These are phyloP conservation scores for Altica lythri DNA, from an alignment of 2,888 invertebrate species.

Conservation along the genomic window DNA sequence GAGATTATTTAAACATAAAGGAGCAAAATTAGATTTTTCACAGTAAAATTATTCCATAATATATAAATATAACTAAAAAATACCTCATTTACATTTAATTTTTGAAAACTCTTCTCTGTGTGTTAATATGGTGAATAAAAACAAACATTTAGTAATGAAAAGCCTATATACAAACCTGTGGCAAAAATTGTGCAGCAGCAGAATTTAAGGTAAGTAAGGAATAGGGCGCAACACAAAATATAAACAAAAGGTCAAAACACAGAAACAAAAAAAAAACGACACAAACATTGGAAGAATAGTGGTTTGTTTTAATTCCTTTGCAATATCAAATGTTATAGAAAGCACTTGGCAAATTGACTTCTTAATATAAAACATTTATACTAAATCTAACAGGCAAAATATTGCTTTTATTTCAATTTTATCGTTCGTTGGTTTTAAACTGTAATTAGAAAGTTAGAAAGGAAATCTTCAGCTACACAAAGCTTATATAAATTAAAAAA, in stretches of 20 bases:
- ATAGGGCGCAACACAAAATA: slow-evolving; percentile 8
- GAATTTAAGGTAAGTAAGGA: not conserved
- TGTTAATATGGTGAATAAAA: too few relatives aligned
- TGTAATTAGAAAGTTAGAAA: slow-evolving; percentile 6
- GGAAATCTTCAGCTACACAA: too few relatives aligned
- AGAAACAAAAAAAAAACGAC: not conserved
- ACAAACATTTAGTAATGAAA: too few relatives aligned
- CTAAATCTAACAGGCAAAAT: slow-evolving; percentile 10
- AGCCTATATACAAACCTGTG: slow-evolving; percentile 24
- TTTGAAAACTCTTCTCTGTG: too few relatives aligned
- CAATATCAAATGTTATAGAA: not conserved
- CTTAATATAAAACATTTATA: slow-evolving; percentile 2
- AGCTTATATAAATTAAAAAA: too few relatives aligned
- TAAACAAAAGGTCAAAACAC: slow-evolving; percentile 7
- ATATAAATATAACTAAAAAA: too few relatives aligned
- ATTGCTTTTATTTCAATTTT: slow-evolving; percentile 2
- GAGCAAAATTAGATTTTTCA: too few relatives aligned
- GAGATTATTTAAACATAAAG: too few relatives aligned
- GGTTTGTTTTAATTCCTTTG: slow-evolving; percentile 12
- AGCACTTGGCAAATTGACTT: slow-evolving; percentile 5
- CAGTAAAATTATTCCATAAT: too few relatives aligned
- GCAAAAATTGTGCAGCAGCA: slow-evolving; percentile 1
- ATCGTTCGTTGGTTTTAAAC: not conserved
- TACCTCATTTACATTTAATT: too few relatives aligned
- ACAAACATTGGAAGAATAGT: slow-evolving; percentile 13